Base-by-base conservation (phyloP, 2,797 vertebrate genomes). In the Tadarida brasiliensis region DNA sequence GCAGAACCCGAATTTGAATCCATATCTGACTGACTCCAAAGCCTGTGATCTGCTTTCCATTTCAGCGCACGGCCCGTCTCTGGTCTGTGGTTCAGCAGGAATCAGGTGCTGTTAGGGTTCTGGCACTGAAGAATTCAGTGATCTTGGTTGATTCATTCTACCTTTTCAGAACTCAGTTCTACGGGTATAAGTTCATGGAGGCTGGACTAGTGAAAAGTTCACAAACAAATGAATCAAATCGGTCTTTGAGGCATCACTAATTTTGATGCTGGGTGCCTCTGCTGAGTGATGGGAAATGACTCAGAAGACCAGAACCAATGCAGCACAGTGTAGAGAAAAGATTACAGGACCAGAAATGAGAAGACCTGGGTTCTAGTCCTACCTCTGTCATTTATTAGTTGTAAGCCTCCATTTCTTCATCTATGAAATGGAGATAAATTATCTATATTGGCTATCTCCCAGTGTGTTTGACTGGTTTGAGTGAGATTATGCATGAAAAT, bases 401-500 rank as follows among this genome's bases (percentile, higher is more conserved):
- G 10, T 44, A 49, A 83, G 35, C 30, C 83, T 94, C 71, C 30
- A 24, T 65, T 78, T 82, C 57, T 10, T 86, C 28, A 81, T 28
- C 87, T n/a, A 1, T 71, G 54, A 82, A 76, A 85, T 5, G 16
- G 57, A 77, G 39, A 33, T 67, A 89, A 89, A 54, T 47, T 51
- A 63, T 28, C 68, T 78, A 76, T 5, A 44, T 5, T n/a, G 33
- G 22, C 3, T n/a, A 7, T 51, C 47, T 90, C 74, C 35, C 59
- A 81, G 54, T 88, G 28, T 70, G 11, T 70, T 44, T 59, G 39
- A 30, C 22, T 87, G 16, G 47, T 68, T 95, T 30, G 51, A 67
- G 67, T 76, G 67, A 92, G 20, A 44, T 30, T 39, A 81, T 94
- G 33, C 33, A 71, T 59, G 70, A 96, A 87, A 94, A 81, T 28